Evolutionary conservation across 1,140 invertebrate genomes (phyloP), one percentile per base, ranked within the genome.

Genomic region (Proctacanthus coquilletti): DNA sequence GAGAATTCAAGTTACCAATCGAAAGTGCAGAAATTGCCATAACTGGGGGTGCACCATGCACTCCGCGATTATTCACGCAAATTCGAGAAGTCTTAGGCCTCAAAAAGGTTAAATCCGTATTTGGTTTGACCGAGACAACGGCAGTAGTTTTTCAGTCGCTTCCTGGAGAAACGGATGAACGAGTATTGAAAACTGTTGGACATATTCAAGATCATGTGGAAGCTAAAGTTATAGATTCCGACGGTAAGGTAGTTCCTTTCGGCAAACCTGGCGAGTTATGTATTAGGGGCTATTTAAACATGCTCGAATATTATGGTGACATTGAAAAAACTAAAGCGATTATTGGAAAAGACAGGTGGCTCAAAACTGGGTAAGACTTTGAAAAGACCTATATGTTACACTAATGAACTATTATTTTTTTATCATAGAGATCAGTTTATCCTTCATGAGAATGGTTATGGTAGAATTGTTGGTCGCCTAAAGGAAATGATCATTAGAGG

Each of bases 401-500:
- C 5, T 42, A 38, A 45, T 30, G 27, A 19, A 27, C 18, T 18
- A 33, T 42, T 37, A 38, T 42, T 44, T 42, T n/a, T 45, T 45
- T n/a, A n/a, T 54, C 61, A 13, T 49, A 84, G 84, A 1, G 89
- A 95, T 64, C 69, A 80, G 43, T 86, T 80, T 23, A 49, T 80
- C 0, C 64, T 95, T 39, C 63, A 75, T 38, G 66, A 72, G 40
- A 67, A 86, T 45, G 88, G 87, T 2, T 87, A 84, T 50, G 77
- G 80, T 0, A 55, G 64, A 39, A 74, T 94, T 38, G 74, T 88
- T 25, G 88, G 89, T 2, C 67, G 91, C 34, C 60, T 81, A 3
- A 94, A 93, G 57, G 89, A 94, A 45, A 74, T 93, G 70, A 77
- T 95, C 23, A 93, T 92, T 21, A 65, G 88, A 40, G 88, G 91